Evolutionary conservation across 2,113 vertebrate species (phyloP).

Genomic region (Anhinga anhinga): DNA sequence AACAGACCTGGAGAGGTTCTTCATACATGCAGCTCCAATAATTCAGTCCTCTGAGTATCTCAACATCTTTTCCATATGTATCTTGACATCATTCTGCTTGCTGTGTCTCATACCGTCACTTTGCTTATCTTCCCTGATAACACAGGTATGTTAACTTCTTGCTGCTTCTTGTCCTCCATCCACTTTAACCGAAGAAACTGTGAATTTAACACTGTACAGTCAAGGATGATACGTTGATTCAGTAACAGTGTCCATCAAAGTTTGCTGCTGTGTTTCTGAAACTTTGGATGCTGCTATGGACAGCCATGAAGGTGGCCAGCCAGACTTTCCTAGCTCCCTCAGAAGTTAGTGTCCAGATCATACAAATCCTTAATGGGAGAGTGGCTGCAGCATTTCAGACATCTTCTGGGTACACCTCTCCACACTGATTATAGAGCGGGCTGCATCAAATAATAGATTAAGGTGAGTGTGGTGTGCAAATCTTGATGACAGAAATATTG

Average conservation of each 20-base stretch:
- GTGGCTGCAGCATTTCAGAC: background rate
- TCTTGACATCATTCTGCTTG: background rate
- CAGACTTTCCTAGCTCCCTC: background rate
- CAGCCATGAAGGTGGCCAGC: background rate
- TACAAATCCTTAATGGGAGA: background rate
- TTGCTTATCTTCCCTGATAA: background rate
- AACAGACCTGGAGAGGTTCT: background rate
- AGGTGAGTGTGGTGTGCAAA: background rate
- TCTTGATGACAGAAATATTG: background rate
- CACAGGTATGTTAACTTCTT: background rate
- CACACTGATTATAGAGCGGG: fast-evolving
- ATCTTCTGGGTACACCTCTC: background rate
- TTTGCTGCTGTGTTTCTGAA: background rate
- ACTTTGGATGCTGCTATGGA: background rate
- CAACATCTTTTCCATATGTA: background rate
- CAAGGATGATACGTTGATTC: background rate
- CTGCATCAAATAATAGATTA: background rate
- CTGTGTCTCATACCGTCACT: background rate
- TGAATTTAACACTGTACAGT: background rate
- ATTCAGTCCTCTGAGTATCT: background rate
- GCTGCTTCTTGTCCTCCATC: background rate
- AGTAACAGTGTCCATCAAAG: background rate
- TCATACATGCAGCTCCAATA: background rate
- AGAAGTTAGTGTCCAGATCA: background rate
- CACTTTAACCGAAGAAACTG: background rate